phyloP scores from a whole-genome alignment of 1,140 invertebrate genomes.

The Drosophila athabasca region DNA sequence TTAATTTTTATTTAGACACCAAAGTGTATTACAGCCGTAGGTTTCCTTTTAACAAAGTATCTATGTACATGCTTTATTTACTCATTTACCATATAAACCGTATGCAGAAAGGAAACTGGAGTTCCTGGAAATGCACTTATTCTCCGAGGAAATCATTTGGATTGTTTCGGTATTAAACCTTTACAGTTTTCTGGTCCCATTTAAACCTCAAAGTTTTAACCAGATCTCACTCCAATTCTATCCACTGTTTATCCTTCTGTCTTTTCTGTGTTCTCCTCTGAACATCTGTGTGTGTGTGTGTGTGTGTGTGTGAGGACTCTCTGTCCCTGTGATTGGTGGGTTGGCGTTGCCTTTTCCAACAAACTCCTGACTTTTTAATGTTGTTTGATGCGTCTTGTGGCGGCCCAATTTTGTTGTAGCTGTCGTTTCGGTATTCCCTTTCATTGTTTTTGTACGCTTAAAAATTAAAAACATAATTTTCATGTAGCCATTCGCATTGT shows the following conservation, averaged over 20 bases:
- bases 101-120: too few relatives aligned
- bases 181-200: too few relatives aligned
- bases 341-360: slow-evolving; percentile 31
- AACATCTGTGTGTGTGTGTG: background rate
- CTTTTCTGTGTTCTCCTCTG: background rate
- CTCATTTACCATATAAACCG: too few relatives aligned
- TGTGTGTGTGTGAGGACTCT: slow-evolving; percentile 3
- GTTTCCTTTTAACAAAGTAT: too few relatives aligned
- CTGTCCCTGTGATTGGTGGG: slow-evolving; percentile 15
- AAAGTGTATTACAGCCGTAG: too few relatives aligned
- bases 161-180: too few relatives aligned
- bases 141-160: too few relatives aligned
- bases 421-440: slow-evolving; percentile 16
- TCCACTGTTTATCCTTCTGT: background rate
- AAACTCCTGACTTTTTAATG: slow-evolving; percentile 71
- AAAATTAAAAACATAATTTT: slow-evolving; percentile 74
- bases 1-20: too few relatives aligned
- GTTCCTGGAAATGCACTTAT: background rate
- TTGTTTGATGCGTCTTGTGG: slow-evolving; percentile 46
- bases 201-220: background rate
- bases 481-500: slow-evolving; percentile 49
- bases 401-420: slow-evolving; percentile 18
- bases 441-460: slow-evolving; percentile 15
- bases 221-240: background rate
- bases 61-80: too few relatives aligned